These are phyloP conservation scores for Rugalucina vietnamica DNA, from an alignment of 2,888 invertebrate species.

Conservation along the genomic window DNA sequence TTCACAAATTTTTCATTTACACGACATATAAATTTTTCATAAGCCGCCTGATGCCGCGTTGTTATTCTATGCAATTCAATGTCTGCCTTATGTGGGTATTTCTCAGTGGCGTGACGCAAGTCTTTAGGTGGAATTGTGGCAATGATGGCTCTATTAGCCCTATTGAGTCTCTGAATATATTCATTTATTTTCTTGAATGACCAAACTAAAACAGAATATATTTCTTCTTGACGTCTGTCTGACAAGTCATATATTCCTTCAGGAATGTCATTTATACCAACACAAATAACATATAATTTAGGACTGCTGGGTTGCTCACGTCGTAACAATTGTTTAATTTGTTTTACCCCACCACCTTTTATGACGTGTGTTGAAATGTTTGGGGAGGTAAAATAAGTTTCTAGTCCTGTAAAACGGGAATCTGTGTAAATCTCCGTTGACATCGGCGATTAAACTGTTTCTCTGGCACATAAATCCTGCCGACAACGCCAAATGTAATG, in stretches of 20 bases:
- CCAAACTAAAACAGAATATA: neutral
- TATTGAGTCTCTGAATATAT: neutral
- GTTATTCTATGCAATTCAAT: neutral
- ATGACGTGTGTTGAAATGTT: neutral
- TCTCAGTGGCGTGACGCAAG: neutral
- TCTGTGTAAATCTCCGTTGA: neutral
- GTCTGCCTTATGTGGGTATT: neutral
- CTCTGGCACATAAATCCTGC: neutral
- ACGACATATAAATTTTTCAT: neutral
- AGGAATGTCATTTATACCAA: slow-evolving; percentile 13
- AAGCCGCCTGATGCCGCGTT: neutral
- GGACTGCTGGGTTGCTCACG: neutral
- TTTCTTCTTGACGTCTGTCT: neutral
- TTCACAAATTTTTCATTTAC: neutral
- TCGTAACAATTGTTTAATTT: neutral
- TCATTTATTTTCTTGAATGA: neutral
- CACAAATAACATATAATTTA: neutral
- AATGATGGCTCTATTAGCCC: neutral
- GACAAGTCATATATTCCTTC: neutral
- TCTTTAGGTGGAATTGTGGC: slow-evolving; percentile 13
- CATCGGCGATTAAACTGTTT: neutral
- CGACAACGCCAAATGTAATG: slow-evolving; percentile 24
- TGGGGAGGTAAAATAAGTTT: neutral
- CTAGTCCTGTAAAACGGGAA: neutral
- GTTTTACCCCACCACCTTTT: neutral